These are phyloP conservation scores for Bryconaethiops microstoma DNA, from an alignment of 2,797 vertebrate genomes.

Conservation along the genomic window DNA sequence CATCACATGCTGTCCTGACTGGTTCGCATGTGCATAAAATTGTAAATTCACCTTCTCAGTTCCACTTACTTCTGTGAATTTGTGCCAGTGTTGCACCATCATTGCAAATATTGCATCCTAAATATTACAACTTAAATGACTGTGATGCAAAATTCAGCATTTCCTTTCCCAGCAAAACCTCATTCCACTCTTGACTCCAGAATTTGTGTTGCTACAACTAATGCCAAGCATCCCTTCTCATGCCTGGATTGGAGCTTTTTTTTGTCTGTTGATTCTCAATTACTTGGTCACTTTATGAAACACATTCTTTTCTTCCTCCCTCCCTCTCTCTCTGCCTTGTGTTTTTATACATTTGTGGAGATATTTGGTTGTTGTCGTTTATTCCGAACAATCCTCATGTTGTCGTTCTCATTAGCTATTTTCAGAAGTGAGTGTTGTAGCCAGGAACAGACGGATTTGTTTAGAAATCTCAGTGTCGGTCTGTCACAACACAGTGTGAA, in stretches of 20 bases:
- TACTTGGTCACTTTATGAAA: constrained; percentile 2
- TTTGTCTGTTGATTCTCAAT: not conserved
- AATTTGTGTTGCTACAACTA: constrained; percentile 2
- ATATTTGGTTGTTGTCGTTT: constrained; percentile 60
- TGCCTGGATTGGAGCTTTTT: not conserved
- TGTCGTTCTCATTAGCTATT: constrained; percentile 58
- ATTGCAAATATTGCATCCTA: too few species aligned
- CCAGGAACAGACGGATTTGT: constrained; percentile 41
- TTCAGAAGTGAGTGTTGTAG: constrained; percentile 33
- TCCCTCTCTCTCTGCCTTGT: not conserved
- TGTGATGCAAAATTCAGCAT: too few species aligned
- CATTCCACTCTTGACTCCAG: not conserved
- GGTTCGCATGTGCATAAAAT: too few species aligned
- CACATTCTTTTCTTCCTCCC: not conserved
- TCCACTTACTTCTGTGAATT: too few species aligned
- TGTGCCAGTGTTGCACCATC: too few species aligned
- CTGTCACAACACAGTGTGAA: constrained; percentile 36
- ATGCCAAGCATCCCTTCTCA: not conserved
- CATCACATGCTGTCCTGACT: too few species aligned
- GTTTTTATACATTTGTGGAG: constrained; percentile 8
- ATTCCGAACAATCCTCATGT: constrained; percentile 59
- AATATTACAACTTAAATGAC: too few species aligned
- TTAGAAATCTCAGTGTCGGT: constrained; percentile 27
- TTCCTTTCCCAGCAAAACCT: too few species aligned
- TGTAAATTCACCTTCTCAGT: too few species aligned